Evolutionary conservation across 1,140 invertebrate species (phyloP), one percentile per base, ranked within the genome.

Genomic region (Diabrotica undecimpunctata): DNA sequence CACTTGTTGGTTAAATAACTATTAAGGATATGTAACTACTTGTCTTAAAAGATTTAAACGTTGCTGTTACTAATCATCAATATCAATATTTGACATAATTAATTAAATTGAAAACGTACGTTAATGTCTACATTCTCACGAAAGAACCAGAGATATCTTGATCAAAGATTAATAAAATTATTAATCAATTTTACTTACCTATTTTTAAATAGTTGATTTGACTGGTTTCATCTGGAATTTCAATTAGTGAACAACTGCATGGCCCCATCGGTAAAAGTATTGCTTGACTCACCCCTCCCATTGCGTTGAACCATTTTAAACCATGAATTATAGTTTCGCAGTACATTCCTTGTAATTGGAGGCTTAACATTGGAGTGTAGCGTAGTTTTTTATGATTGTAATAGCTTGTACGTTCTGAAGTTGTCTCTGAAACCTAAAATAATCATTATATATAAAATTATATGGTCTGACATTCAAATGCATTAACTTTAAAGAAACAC

Each of bases 301-400:
- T 70, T 59, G 67, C 69, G 62, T 78, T 76, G 52, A 70, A 70
- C 78, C 78, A 79, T 61, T 73, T 68, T 12, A 72, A 56, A 13
- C 75, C 76, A 61, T 72, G 68, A 7, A 71, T 70, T n/a, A 78
- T 68, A 11, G 70, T 69, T 64, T 79, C 75, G 25, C 58, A 72
- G 58, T 73, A 78, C 41, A 78, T 73, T 0, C 75, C 78, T 70
- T 78, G 74, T 3, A 78, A 60, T 55, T 75, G 64, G 14, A 78
- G 66, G 12, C 66, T 70, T 7, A 79, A 63, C 50, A 79, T 64
- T 7, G 78, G 77, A 55, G 66, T 71, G 66, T 79, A 78, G 53
- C 72, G 71, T 7, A 77, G 25, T 67, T 78, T 79, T 58, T 73
- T 74, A 11, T 76, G 75, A 1, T 68, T 50, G 65, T 79, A 78